Percentiles rank a stretch among this genome's conserved stretches.
Conservation (phyloP, 2,888 invertebrate species). For the Epiblema foenella region DNA sequence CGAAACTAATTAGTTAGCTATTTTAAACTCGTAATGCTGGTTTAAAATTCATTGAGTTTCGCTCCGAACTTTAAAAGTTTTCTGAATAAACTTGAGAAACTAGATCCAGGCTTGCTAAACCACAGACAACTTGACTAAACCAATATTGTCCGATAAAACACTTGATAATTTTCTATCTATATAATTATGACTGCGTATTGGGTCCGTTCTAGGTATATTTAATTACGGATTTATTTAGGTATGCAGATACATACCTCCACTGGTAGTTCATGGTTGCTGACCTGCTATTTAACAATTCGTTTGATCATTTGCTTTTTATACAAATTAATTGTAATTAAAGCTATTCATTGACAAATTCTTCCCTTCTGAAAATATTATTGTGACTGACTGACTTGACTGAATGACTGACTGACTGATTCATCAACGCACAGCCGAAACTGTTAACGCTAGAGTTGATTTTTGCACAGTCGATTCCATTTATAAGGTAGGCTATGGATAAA, state of each 20-base stretch:
- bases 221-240: not conserved
- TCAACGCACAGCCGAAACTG: too few relatives aligned
- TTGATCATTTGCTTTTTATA: not conserved
- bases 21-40: constrained; percentile 41
- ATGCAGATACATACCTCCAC: not conserved
- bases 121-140: too few relatives aligned
- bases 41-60: constrained; percentile 37
- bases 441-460: too few relatives aligned
- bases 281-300: constrained; percentile 16
- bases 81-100: not conserved
- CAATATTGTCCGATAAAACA: constrained; percentile 5
- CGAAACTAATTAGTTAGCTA: constrained; percentile 41
- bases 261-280: constrained; percentile 24
- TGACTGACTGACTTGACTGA: too few relatives aligned
- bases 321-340: too few relatives aligned
- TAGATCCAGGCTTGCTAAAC: constrained; percentile 11
- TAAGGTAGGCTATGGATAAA: too few relatives aligned
- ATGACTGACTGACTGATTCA: too few relatives aligned
- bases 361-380: too few relatives aligned
- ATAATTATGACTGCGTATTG: too few relatives aligned
- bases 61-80: constrained; percentile 19
- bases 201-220: not conserved
- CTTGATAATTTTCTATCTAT: not conserved
- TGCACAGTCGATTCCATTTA: too few relatives aligned
- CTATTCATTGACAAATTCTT: too few relatives aligned